Base-by-base conservation (phyloP, 1,140 invertebrate genomes). In the Zaprionus lachaisei region DNA sequence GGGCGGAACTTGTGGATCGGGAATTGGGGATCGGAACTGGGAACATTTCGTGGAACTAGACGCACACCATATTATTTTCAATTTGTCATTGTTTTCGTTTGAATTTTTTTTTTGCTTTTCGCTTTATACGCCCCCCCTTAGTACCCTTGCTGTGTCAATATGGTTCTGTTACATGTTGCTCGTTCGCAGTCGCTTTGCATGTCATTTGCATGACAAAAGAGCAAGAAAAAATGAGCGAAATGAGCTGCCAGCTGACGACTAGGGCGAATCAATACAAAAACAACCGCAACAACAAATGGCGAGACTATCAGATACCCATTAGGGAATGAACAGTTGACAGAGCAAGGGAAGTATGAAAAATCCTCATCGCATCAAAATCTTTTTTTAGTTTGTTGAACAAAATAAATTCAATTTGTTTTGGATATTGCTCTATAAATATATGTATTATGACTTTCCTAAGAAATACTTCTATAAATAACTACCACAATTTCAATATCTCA, bases 41-140 rank as follows among this genome's bases (percentile, higher is more conserved):
- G 47, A 51, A 22, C 55, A 37, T 5, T 34, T 38, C 20, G n/a
- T 41, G 57, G 31, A 20, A 72, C 24, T 26, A 54, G 34, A 60
- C 56, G 58, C 26, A 44, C 41, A 64, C 38, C 55, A 34, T 64
- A 61, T 80, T 49, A 56, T 56, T 61, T 82, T 75, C 75, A 81
- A 79, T 81, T 81, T 81, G 80, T 82, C 79, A 82, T 82, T 77
- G 75, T 71, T 44, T 60, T 79, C 34, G 51, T 63, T 34, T 57
- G 37, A n/a, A 28, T 34, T 51, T 38, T 56, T 28, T 11, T 24
- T 60, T 34, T 14, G 31, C 9, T 26, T 56, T 51, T 31, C 55
- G 20, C 28, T 57, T n/a, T 11, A 14, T 38, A 55, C 14, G 20
- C 47, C 12, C 26, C 54, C 17, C 24, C 22, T 54, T 0, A 5